A percentile compares a stretch with the other conserved stretches of the same genome.
Evolutionary conservation across 2,888 invertebrate genomes (phyloP).

Genomic region (Drosophila anceps): DNA sequence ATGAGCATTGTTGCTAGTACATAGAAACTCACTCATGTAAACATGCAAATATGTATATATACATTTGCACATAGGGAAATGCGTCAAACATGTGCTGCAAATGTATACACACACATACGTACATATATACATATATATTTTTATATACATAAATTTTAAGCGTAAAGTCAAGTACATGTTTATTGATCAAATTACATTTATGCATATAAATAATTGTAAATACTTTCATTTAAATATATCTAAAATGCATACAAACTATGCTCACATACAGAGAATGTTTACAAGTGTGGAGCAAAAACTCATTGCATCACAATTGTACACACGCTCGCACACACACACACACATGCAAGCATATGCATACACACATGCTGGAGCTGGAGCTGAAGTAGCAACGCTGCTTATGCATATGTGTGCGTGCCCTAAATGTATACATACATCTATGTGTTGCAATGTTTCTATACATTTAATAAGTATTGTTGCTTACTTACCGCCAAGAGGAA

Average conservation of each 20-base stretch:
- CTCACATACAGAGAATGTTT: background rate
- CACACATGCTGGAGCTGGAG: background rate
- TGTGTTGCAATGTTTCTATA: conserved; percentile 12
- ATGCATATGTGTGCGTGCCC: background rate
- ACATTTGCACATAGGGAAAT: background rate
- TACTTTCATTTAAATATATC: background rate
- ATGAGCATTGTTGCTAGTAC: background rate
- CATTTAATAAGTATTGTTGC: conserved; percentile 5
- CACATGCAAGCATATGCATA: background rate
- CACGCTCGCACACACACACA: background rate
- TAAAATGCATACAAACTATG: background rate
- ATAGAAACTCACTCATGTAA: background rate
- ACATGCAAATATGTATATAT: background rate
- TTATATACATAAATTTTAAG: background rate
- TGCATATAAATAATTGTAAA: background rate
- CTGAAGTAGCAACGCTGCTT: background rate
- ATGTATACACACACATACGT: background rate
- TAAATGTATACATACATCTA: conserved; percentile 10
- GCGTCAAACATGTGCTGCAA: background rate
- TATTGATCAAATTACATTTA: background rate
- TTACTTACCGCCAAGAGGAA: conserved; percentile 85
- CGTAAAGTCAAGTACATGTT: background rate
- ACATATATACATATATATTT: background rate
- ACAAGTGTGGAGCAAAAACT: conserved; percentile 6
- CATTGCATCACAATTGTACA: conserved; percentile 32